Percentiles rank a stretch among this genome's conserved stretches.
phyloP scores from a whole-genome alignment of 2,113 vertebrate species.

The Falcunculus frontatus region DNA sequence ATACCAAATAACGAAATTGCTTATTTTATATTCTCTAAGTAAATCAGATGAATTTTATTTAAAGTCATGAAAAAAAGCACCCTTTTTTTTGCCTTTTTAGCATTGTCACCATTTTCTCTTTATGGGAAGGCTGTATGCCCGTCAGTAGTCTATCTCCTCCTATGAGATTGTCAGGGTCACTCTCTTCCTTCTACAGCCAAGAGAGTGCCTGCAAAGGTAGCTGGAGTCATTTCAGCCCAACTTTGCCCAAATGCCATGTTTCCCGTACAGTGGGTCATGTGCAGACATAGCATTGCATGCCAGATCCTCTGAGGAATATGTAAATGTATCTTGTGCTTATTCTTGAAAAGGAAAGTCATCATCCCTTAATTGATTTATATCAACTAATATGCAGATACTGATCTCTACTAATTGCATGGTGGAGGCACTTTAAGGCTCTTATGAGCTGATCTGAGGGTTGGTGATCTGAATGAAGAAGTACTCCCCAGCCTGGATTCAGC shows the following conservation, averaged over 20 bases:
- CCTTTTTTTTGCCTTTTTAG: neutral
- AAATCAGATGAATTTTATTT: neutral
- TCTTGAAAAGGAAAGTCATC: neutral
- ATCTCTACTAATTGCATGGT: neutral
- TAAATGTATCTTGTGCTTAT: neutral
- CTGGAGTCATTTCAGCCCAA: neutral
- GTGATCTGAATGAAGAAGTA: neutral
- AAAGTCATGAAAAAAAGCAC: neutral
- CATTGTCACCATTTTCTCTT: neutral
- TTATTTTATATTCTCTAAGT: neutral
- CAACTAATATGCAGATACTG: neutral
- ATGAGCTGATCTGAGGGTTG: neutral
- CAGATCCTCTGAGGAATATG: neutral
- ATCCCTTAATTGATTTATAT: neutral
- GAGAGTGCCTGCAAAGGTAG: neutral
- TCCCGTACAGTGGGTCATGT: neutral
- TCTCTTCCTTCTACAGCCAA: neutral
- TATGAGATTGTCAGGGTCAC: neutral
- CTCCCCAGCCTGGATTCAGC: neutral
- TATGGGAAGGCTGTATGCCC: neutral
- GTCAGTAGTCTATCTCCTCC: neutral
- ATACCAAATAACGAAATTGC: neutral
- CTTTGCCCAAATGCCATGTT: neutral
- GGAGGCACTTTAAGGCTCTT: neutral
- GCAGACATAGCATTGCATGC: neutral